These are phyloP conservation scores for Porites cylindrica DNA, from an alignment of 92 coral and sea anemone species.

Conservation along the genomic window DNA sequence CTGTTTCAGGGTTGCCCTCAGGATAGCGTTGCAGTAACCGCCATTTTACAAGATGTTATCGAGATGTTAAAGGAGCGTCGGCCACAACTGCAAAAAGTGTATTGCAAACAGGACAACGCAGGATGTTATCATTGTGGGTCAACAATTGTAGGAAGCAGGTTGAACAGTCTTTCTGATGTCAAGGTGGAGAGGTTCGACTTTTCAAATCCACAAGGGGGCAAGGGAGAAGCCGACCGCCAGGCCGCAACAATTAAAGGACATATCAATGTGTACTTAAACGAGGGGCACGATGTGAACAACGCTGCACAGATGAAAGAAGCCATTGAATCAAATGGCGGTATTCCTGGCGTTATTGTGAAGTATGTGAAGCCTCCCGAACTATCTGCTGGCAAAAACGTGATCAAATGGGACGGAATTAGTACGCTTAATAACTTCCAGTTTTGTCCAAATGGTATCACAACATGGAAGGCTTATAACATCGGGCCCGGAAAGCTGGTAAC, in stretches of 20 bases:
- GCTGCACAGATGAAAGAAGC: too few species aligned
- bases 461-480: constrained; percentile 38
- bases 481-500: constrained; percentile 21
- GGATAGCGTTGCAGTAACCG: constrained; percentile 41
- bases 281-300: not conserved
- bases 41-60: not conserved
- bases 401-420: constrained; percentile 57
- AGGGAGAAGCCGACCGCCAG: too few species aligned
- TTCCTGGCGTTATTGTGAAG: not conserved
- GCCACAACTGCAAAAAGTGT: constrained; percentile 43
- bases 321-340: too few species aligned
- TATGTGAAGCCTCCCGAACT: constrained; percentile 28
- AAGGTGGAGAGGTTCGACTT: constrained; percentile 43
- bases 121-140: constrained; percentile 55
- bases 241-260: too few species aligned
- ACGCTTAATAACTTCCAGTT: constrained; percentile 43
- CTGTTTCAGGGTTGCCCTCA: constrained; percentile 16
- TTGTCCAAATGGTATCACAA: constrained; percentile 21
- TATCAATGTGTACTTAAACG: too few species aligned
- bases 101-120: constrained; percentile 56
- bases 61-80: constrained; percentile 15
- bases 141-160: not conserved
- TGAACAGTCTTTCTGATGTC: constrained; percentile 16
- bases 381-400: constrained; percentile 5
- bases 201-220: constrained; percentile 35